Evolutionary conservation across 1,140 invertebrate species (phyloP).

Genomic region (Drosophila virilis): DNA sequence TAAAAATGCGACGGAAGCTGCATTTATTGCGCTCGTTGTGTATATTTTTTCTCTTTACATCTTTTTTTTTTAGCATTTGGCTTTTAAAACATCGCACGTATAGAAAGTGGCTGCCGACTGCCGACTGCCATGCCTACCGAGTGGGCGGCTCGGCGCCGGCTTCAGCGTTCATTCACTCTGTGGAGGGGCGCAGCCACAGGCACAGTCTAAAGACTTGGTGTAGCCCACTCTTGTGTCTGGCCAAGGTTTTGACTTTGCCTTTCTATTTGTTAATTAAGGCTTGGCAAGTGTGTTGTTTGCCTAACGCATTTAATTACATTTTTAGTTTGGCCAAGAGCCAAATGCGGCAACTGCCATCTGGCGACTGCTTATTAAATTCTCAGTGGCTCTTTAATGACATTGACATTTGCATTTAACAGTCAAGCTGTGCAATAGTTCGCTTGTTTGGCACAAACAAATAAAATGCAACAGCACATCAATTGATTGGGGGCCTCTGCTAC

Average conservation of each 20-base stretch:
- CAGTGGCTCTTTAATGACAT: conserved; percentile 69
- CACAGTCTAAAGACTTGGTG: conserved; percentile 11
- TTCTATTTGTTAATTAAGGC: conserved; percentile 80
- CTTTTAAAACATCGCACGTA: conserved; percentile 76
- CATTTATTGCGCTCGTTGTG: conserved; percentile 74
- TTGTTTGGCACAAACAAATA: conserved; percentile 59
- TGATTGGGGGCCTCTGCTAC: conserved; percentile 55
- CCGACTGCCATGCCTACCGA: conserved; percentile 62
- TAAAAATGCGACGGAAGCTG: conserved; percentile 50
- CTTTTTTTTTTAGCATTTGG: conserved; percentile 58
- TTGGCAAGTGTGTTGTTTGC: conserved; percentile 27
- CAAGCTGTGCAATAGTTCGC: conserved; percentile 44
- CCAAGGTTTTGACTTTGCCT: conserved; percentile 73
- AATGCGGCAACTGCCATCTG: conserved; percentile 1
- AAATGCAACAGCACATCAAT: conserved; percentile 68
- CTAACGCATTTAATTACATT: conserved; percentile 79
- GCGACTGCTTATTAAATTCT: conserved; percentile 63
- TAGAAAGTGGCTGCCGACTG: conserved; percentile 71
- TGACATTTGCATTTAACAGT: conserved; percentile 72
- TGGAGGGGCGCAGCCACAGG: conserved; percentile 21
- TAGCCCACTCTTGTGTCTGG: conserved; percentile 53
- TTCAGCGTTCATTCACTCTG: conserved; percentile 79
- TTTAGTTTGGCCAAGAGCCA: conserved; percentile 59
- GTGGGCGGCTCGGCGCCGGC: conserved; percentile 44
- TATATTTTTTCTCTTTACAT: conserved; percentile 33